A percentile compares a stretch with the other conserved stretches of the same genome.
phyloP scores from a whole-genome alignment of 2,113 vertebrate species.

The Neotragus moschatus region DNA sequence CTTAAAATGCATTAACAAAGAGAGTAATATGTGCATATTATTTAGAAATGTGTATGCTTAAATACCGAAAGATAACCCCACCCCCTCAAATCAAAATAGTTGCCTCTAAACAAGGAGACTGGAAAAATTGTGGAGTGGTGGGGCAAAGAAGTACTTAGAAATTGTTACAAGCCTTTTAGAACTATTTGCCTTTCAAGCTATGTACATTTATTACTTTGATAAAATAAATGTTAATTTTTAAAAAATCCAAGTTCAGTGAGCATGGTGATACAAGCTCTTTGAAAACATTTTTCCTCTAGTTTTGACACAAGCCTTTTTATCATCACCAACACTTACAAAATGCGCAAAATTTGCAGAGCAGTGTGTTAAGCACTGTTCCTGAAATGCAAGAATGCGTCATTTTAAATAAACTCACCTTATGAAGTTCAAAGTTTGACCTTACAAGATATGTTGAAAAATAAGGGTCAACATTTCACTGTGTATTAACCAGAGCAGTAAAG shows the following conservation, averaged over 20 bases:
- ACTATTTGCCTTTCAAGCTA: neutral
- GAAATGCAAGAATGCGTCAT: neutral
- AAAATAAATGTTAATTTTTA: neutral
- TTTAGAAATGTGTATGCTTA: constrained; percentile 22
- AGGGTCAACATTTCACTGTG: neutral
- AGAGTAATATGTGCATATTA: neutral
- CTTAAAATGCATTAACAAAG: constrained; percentile 34
- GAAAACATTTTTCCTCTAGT: neutral
- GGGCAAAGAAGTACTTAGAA: neutral
- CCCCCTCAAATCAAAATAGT: neutral
- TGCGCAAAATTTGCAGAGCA: neutral
- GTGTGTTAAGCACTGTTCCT: neutral
- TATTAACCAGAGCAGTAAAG: neutral
- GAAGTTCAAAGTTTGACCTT: constrained; percentile 15
- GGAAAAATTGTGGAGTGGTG: neutral
- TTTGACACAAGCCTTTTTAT: neutral
- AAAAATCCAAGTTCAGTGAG: neutral
- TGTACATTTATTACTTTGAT: neutral
- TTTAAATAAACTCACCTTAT: constrained; percentile 2
- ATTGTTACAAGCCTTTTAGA: neutral
- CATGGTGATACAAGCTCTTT: neutral
- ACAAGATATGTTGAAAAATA: neutral
- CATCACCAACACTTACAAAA: neutral
- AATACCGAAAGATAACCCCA: neutral
- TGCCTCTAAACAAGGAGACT: neutral